Conservation (phyloP, 2,797 vertebrate species). For the Heteromormyrus szaboi region DNA sequence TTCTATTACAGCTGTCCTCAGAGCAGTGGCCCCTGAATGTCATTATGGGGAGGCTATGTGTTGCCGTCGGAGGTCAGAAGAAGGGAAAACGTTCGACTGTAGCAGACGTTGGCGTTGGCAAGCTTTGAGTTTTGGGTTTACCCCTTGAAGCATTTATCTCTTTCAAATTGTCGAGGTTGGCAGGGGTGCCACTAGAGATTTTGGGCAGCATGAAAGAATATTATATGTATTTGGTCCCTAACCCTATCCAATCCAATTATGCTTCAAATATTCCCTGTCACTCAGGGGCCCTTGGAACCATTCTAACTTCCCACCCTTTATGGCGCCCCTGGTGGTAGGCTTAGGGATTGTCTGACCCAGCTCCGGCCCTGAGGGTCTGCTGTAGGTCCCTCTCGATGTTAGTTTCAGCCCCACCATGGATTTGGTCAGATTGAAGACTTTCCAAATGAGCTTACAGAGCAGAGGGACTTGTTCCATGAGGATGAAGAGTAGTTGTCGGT, state of each 20-base stretch:
- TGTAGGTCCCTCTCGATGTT: background rate
- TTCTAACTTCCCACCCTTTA: background rate
- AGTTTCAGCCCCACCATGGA: background rate
- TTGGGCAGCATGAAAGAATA: background rate
- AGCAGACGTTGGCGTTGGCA: background rate
- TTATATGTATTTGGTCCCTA: background rate
- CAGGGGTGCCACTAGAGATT: background rate
- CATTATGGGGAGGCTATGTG: background rate
- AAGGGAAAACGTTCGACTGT: background rate
- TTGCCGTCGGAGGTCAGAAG: background rate
- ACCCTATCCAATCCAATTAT: background rate
- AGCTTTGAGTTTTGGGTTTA: background rate
- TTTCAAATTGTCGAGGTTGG: background rate
- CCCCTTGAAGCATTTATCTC: background rate
- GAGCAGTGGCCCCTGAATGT: constrained; percentile 10
- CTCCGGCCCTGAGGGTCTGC: background rate
- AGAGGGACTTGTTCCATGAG: background rate
- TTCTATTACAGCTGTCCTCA: constrained; percentile 13
- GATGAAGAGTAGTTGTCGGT: background rate
- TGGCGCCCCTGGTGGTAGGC: background rate
- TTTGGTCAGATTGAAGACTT: background rate
- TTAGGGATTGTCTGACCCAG: background rate
- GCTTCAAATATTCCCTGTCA: background rate
- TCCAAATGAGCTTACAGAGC: background rate
- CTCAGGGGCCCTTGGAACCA: background rate